Evolutionary conservation across 2,888 invertebrate species (phyloP).

Genomic region (Lasioglossum villosulum): DNA sequence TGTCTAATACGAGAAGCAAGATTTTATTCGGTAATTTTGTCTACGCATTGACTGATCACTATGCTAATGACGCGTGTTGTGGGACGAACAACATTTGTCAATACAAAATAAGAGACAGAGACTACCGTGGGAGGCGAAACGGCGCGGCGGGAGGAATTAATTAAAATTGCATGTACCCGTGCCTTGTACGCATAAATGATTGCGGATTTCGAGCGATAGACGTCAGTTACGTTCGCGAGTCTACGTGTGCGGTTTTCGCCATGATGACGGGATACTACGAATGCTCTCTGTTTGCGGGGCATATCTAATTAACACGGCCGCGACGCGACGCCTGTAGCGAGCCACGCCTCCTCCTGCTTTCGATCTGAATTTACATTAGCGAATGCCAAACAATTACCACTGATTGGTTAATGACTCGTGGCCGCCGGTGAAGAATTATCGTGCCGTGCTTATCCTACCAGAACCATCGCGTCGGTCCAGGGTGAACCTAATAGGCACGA

Average conservation of each 20-base stretch:
- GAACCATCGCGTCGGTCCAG: constrained; percentile 42
- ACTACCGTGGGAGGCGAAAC: constrained; percentile 4
- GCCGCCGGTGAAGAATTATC: constrained; percentile 48
- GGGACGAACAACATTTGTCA: not conserved
- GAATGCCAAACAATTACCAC: constrained; percentile 69
- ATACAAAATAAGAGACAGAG: not conserved
- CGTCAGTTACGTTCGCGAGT: constrained; percentile 20
- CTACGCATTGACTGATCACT: not conserved
- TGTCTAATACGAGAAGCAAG: not conserved
- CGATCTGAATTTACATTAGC: constrained; percentile 64
- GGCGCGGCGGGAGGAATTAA: constrained; percentile 49
- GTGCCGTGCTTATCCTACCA: constrained; percentile 41
- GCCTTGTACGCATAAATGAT: constrained; percentile 50
- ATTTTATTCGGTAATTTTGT: not conserved
- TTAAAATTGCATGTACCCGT: constrained; percentile 62
- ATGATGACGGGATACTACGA: constrained; percentile 23
- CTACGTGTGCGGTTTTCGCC: constrained; percentile 31
- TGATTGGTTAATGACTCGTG: constrained; percentile 71
- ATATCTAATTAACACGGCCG: constrained; percentile 59
- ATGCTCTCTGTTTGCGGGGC: constrained; percentile 25
- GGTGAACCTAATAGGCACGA: constrained; percentile 8
- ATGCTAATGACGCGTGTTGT: not conserved
- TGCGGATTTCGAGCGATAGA: constrained; percentile 52
- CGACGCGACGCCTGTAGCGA: constrained; percentile 24
- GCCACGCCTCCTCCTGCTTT: constrained; percentile 34